phyloP scores from a whole-genome alignment of 2,797 vertebrate genomes.

The Oryzias sinensis region DNA sequence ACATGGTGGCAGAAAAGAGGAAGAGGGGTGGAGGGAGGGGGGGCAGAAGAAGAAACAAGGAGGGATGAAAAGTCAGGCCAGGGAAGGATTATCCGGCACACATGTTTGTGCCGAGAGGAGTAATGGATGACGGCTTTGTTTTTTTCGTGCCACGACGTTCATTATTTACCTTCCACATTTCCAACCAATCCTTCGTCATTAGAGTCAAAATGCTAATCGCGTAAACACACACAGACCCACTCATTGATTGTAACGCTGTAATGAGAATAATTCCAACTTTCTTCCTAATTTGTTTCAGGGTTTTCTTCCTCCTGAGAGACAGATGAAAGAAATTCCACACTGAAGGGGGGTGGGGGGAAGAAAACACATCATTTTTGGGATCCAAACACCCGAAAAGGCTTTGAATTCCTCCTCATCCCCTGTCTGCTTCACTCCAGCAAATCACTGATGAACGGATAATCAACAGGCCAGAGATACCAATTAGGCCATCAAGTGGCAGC shows the following conservation, averaged over 20 bases:
- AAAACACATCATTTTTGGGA: slow-evolving; percentile 24
- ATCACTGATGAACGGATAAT: slow-evolving; percentile 49
- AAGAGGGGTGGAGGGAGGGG: slow-evolving; percentile 43
- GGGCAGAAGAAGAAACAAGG: slow-evolving; percentile 41
- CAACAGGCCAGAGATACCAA: slow-evolving; percentile 55
- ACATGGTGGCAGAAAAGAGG: slow-evolving; percentile 39
- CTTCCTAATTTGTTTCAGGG: slow-evolving; percentile 33
- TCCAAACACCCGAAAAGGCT: slow-evolving; percentile 19
- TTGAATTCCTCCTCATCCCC: slow-evolving; percentile 51
- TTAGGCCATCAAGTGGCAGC: slow-evolving; percentile 52
- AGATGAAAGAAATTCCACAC: slow-evolving; percentile 4
- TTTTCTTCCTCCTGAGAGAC: slow-evolving; percentile 32
- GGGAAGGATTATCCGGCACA: slow-evolving; percentile 55
- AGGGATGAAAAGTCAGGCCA: slow-evolving; percentile 63
- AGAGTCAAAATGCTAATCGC: slow-evolving; percentile 48
- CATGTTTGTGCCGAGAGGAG: slow-evolving; percentile 10
- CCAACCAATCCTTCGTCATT: slow-evolving; percentile 36
- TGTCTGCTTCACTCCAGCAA: slow-evolving; percentile 37
- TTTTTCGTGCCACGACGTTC: slow-evolving; percentile 28
- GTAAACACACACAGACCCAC: slow-evolving; percentile 23
- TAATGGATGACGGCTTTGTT: slow-evolving; percentile 24
- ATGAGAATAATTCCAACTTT: slow-evolving; percentile 48
- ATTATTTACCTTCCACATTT: slow-evolving; percentile 53
- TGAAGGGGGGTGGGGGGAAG: slow-evolving; percentile 4
- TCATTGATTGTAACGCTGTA: slow-evolving; percentile 45